These are phyloP conservation scores for Sterrhoptilus dennistouni DNA, from an alignment of 2,113 vertebrate genomes.

Conservation along the genomic window DNA sequence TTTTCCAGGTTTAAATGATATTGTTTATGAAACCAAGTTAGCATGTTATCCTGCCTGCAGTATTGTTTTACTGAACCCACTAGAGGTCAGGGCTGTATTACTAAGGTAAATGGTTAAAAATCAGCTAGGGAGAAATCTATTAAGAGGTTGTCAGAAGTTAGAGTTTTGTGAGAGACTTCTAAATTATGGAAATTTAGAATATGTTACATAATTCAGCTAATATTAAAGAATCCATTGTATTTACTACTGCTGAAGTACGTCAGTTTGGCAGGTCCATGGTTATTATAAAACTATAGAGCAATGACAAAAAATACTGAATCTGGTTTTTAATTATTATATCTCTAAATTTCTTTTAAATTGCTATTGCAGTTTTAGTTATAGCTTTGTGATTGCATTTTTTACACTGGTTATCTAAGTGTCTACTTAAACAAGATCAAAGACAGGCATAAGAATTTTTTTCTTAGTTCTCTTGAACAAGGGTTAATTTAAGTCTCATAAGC, in stretches of 20 bases:
- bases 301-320: not conserved
- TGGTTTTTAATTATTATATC: not conserved
- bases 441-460: not conserved
- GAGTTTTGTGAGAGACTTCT: not conserved
- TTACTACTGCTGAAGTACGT: not conserved
- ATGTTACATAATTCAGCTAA: not conserved
- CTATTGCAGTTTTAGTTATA: not conserved
- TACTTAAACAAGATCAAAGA: not conserved
- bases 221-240: not conserved
- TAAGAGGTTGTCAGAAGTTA: not conserved
- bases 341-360: not conserved
- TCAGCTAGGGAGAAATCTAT: not conserved
- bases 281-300: not conserved
- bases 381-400: not conserved
- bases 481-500: not conserved
- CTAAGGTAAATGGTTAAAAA: not conserved
- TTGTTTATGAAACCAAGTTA: not conserved
- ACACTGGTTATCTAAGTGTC: not conserved
- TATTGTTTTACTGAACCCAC: slow-evolving; percentile 20
- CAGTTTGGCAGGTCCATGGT: not conserved
- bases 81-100: slow-evolving; percentile 62
- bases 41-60: not conserved
- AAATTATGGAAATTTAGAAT: not conserved
- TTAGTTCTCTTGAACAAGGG: not conserved
- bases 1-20: not conserved